A percentile compares a stretch with the other conserved stretches of the same genome.
These are phyloP conservation scores for Anisognathus igniventris DNA, from an alignment of 2,797 vertebrate genomes.

Conservation along the genomic window DNA sequence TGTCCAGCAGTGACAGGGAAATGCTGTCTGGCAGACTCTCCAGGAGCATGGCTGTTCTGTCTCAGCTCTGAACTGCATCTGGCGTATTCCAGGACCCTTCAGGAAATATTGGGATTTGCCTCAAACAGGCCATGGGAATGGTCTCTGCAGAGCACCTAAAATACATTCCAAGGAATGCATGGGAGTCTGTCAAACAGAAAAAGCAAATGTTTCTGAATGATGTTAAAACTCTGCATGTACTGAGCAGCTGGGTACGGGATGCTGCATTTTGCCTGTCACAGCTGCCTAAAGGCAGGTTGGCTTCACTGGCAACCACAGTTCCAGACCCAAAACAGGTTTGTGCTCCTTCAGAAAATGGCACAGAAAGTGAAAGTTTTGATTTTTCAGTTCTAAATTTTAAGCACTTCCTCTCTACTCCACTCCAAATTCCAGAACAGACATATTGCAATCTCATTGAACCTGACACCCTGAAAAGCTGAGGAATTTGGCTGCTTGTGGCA, in stretches of 20 bases:
- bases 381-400: background rate
- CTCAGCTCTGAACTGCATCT: background rate
- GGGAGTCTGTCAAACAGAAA: slow-evolving; percentile 6
- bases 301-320: background rate
- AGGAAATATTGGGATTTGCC: slow-evolving; percentile 3
- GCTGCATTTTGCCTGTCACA: background rate
- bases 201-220: background rate
- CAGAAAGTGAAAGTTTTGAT: fast-evolving
- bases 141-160: slow-evolving; percentile 48
- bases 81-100: background rate
- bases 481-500: background rate
- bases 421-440: background rate
- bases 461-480: background rate
- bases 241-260: fast-evolving
- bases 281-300: background rate
- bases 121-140: slow-evolving; percentile 42
- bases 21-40: background rate
- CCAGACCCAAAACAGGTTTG: background rate
- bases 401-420: background rate
- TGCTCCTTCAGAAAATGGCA: background rate
- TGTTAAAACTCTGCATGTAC: background rate
- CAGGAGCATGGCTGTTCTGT: background rate
- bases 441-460: background rate
- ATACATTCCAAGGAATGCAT: slow-evolving; percentile 38
- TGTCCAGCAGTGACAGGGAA: slow-evolving; percentile 32